phyloP scores from a whole-genome alignment of 2,888 invertebrate species.

The Trichogramma dendrolimi region DNA sequence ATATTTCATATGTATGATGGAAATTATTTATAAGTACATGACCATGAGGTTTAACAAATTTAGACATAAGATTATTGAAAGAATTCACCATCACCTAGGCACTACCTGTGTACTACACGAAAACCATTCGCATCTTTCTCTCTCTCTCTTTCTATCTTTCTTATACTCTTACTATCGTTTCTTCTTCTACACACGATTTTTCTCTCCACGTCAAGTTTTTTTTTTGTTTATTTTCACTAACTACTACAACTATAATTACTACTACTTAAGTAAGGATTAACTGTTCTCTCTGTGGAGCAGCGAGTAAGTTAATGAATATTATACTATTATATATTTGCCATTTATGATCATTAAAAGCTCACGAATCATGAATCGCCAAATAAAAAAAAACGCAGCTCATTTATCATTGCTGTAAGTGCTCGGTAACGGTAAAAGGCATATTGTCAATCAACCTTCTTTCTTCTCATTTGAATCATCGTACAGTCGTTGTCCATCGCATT shows the following conservation, averaged over 20 bases:
- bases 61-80: too few species aligned
- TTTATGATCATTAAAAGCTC: slow-evolving; percentile 16
- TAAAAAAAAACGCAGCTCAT: slow-evolving; percentile 13
- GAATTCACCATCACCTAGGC: slow-evolving; percentile 28
- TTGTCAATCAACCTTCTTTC: slow-evolving; percentile 35
- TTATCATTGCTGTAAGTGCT: slow-evolving; percentile 1
- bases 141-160: slow-evolving; percentile 17
- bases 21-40: background rate
- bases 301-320: slow-evolving; percentile 17
- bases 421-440: slow-evolving; percentile 25
- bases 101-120: slow-evolving; percentile 31
- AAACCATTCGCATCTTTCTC: slow-evolving; percentile 29
- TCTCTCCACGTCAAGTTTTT: slow-evolving; percentile 25
- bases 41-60: background rate
- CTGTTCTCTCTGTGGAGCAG: slow-evolving; percentile 26
- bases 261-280: slow-evolving; percentile 9
- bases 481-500: slow-evolving; percentile 19
- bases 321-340: slow-evolving; percentile 12
- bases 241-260: slow-evolving; percentile 22
- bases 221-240: slow-evolving; percentile 22
- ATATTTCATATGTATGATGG: too few species aligned
- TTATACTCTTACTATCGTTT: slow-evolving; percentile 10
- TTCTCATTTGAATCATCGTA: slow-evolving; percentile 38
- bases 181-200: background rate
- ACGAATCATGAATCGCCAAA: slow-evolving; percentile 3